phyloP scores from a whole-genome alignment of 2,113 vertebrate species.

The Mesoclemmys tuberculata region DNA sequence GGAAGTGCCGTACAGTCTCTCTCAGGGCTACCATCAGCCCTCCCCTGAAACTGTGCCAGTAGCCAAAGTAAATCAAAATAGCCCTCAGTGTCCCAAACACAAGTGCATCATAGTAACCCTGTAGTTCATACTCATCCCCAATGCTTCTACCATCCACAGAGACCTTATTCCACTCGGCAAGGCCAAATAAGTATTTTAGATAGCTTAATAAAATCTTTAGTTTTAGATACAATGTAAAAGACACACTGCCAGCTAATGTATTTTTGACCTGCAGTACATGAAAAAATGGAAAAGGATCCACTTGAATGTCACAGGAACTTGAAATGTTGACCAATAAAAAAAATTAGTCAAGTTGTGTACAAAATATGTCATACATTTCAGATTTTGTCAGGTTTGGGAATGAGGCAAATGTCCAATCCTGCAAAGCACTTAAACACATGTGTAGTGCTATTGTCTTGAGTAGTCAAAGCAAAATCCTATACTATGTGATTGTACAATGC shows the following conservation, averaged over 20 bases:
- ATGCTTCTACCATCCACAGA: not conserved
- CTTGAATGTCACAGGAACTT: not conserved
- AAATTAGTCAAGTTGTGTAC: not conserved
- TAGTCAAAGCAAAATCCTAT: accelerated
- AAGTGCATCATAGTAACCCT: not conserved
- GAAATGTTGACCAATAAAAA: not conserved
- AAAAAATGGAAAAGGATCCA: accelerated
- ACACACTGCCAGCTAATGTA: not conserved
- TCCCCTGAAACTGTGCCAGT: not conserved
- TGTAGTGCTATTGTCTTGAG: not conserved
- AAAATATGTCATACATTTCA: not conserved
- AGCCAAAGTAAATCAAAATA: not conserved
- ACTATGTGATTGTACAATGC: not conserved
- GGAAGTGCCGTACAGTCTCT: not conserved
- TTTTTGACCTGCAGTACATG: not conserved
- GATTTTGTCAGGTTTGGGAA: not conserved
- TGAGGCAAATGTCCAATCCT: not conserved
- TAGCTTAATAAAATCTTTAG: not conserved
- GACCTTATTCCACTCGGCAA: not conserved
- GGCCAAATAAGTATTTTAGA: not conserved
- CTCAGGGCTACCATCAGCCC: not conserved
- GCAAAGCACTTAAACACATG: not conserved
- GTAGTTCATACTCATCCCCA: not conserved
- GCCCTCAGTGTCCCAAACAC: not conserved
- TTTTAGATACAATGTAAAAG: not conserved